Percentiles rank a stretch among this genome's conserved stretches.
These are phyloP conservation scores for Lycaon pictus DNA, from an alignment of 2,113 vertebrate species.

Conservation along the genomic window DNA sequence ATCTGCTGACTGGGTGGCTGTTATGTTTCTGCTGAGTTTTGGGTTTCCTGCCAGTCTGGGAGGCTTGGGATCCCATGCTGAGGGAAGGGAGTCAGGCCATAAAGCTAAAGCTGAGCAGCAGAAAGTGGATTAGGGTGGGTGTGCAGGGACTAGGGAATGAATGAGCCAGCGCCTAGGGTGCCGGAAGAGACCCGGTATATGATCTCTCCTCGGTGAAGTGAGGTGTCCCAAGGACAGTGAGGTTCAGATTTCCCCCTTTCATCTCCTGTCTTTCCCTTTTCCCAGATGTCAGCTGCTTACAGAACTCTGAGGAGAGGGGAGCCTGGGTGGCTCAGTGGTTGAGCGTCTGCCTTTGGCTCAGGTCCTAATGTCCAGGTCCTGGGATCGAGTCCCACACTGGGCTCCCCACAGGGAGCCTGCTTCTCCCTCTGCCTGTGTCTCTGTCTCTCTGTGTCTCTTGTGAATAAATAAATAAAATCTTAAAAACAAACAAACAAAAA, in stretches of 20 bases:
- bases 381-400: too few species aligned
- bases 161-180: fast-evolving
- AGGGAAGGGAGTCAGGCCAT: background rate
- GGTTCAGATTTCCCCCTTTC: background rate
- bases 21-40: background rate
- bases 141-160: background rate
- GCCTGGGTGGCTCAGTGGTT: too few species aligned
- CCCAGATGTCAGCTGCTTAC: background rate
- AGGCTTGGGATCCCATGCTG: background rate
- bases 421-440: too few species aligned
- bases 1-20: background rate
- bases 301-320: too few species aligned
- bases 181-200: fast-evolving
- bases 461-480: too few species aligned
- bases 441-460: too few species aligned
- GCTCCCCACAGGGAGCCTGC: too few species aligned
- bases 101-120: background rate
- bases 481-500: too few species aligned
- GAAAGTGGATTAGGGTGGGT: background rate
- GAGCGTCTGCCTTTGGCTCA: too few species aligned
- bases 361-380: too few species aligned
- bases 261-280: background rate
- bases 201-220: background rate
- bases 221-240: fast-evolving
- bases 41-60: conserved; percentile 44